A percentile compares a stretch with the other conserved stretches of the same genome.
Conservation (phyloP, 2,888 invertebrate species). For the Acleris holmiana region DNA sequence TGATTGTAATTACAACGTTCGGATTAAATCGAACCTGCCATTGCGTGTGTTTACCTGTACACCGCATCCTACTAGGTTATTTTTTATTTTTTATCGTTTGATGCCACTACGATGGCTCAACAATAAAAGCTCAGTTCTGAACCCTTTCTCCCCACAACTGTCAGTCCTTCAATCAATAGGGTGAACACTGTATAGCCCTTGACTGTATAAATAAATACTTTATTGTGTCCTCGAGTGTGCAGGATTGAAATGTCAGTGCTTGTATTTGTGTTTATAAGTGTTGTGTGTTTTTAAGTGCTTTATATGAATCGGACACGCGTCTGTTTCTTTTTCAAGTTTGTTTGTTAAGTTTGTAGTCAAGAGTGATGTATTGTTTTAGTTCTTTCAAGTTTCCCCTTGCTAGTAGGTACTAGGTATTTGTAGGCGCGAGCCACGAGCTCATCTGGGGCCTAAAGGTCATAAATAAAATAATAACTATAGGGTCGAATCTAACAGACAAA, state of each 20-base stretch:
- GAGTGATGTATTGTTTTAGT: constrained; percentile 10
- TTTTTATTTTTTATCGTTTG: too few relatives aligned
- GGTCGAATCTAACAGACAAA: too few relatives aligned
- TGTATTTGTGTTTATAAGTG: constrained; percentile 17
- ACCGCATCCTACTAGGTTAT: too few relatives aligned
- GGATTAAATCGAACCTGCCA: too few relatives aligned
- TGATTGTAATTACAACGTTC: too few relatives aligned
- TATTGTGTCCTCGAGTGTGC: constrained; percentile 17
- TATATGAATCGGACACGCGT: constrained; percentile 21
- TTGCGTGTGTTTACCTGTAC: too few relatives aligned
- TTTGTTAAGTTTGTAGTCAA: background rate
- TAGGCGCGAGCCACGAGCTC: too few relatives aligned
- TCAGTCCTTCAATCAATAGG: constrained; percentile 12
- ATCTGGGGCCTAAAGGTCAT: too few relatives aligned
- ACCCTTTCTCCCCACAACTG: background rate
- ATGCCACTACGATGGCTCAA: too few relatives aligned
- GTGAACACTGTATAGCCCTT: constrained; percentile 39
- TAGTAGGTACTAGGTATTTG: background rate
- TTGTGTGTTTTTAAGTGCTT: constrained; percentile 25
- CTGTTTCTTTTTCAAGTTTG: constrained; percentile 9
- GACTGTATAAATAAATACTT: constrained; percentile 42
- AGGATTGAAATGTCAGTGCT: constrained; percentile 28
- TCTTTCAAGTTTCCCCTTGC: background rate
- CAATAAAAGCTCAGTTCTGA: background rate
- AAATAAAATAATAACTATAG: too few relatives aligned